phyloP scores from a whole-genome alignment of 2,113 vertebrate genomes.

The Chaetodon trifascialis region DNA sequence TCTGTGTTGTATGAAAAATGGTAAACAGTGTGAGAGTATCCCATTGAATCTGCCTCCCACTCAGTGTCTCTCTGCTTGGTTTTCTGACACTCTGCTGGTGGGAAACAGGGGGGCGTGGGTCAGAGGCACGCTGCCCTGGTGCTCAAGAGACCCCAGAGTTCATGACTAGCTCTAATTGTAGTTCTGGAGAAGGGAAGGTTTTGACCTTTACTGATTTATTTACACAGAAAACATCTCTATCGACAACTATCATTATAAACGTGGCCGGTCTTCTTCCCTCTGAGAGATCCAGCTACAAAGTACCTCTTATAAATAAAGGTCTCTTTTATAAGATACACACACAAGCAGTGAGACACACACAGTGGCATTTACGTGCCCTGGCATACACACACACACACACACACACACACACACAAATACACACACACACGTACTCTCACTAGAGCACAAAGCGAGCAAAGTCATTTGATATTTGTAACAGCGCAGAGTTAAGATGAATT shows the following conservation, averaged over 20 bases:
- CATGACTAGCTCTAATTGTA: conserved; percentile 51
- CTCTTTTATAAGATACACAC: conserved; percentile 18
- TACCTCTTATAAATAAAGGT: conserved; percentile 26
- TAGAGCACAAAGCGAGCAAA: conserved; percentile 45
- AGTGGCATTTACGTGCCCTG: conserved; percentile 29
- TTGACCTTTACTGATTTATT: conserved; percentile 72
- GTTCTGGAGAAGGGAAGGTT: conserved; percentile 35
- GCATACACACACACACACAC: neutral
- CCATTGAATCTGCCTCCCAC: conserved; percentile 66
- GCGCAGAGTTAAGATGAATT: conserved; percentile 45
- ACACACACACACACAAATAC: neutral
- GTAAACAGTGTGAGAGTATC: conserved; percentile 58
- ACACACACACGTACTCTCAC: neutral
- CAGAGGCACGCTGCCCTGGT: conserved; percentile 20
- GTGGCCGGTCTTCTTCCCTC: conserved; percentile 19
- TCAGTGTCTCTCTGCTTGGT: conserved; percentile 37
- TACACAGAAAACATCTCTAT: conserved; percentile 36
- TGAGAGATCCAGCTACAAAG: conserved; percentile 11
- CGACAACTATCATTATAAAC: neutral
- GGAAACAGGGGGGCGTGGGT: conserved; percentile 57
- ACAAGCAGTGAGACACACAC: neutral
- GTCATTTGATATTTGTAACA: conserved; percentile 48
- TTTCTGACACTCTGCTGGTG: conserved; percentile 49
- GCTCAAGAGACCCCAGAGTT: conserved; percentile 52
- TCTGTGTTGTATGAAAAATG: conserved; percentile 41